Percentiles rank a stretch among this genome's conserved stretches.
Evolutionary conservation across 2,888 invertebrate species (phyloP).

Genomic region (Seira sanloemensis): DNA sequence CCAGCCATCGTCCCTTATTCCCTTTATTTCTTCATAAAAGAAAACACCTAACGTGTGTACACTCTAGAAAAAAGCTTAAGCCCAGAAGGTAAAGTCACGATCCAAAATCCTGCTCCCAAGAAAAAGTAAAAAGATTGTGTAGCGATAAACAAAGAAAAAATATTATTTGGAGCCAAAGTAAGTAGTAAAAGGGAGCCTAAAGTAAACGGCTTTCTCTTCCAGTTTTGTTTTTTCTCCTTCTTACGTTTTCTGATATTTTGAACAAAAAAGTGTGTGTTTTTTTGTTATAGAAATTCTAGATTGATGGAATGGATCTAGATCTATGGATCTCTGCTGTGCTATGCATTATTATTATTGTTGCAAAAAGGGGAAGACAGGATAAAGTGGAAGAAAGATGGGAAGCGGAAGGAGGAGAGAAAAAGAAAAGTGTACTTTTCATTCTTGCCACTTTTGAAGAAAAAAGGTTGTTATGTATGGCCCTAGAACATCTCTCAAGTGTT

Average conservation of each 20-base stretch:
- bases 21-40: conserved; percentile 28
- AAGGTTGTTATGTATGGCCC: conserved; percentile 51
- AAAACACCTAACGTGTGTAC: conserved; percentile 32
- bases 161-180: not conserved
- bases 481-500: conserved; percentile 59
- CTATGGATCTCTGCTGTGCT: conserved; percentile 5
- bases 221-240: conserved; percentile 3
- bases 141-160: conserved; percentile 48
- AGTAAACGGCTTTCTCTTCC: conserved; percentile 19
- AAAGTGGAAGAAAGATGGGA: conserved; percentile 57
- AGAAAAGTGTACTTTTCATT: conserved; percentile 37
- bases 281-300: not conserved
- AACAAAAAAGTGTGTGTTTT: not conserved
- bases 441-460: conserved; percentile 30
- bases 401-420: conserved; percentile 50
- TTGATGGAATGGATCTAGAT: conserved; percentile 46
- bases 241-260: not conserved
- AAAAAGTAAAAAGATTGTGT: conserved; percentile 47
- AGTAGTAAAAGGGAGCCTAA: not conserved
- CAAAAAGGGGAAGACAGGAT: conserved; percentile 43
- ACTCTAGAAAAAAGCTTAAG: conserved; percentile 45
- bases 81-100: conserved; percentile 59
- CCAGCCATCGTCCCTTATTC: conserved; percentile 20
- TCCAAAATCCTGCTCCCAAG: conserved; percentile 39
- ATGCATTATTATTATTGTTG: conserved; percentile 47